These are phyloP conservation scores for Melanerpes formicivorus DNA, from an alignment of 2,113 vertebrate genomes.

Conservation along the genomic window DNA sequence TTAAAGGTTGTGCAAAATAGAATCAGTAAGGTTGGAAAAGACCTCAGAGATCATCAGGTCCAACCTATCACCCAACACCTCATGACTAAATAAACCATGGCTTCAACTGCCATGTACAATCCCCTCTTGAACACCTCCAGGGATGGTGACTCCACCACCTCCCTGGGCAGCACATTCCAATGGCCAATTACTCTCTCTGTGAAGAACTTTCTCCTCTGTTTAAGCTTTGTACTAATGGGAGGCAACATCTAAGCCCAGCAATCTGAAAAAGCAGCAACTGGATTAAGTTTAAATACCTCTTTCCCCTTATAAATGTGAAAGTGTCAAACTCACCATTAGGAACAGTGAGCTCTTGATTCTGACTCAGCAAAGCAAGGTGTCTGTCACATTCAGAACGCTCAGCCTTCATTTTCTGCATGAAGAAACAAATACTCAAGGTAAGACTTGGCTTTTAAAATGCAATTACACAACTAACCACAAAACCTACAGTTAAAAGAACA, in stretches of 20 bases:
- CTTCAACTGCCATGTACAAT: too few species aligned
- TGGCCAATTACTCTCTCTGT: too few species aligned
- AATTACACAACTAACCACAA: background rate
- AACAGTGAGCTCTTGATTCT: slow-evolving; percentile 4
- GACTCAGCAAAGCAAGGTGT: background rate
- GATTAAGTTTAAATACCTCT: background rate
- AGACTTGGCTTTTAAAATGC: background rate
- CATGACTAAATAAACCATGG: too few species aligned
- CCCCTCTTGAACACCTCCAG: too few species aligned
- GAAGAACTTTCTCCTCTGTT: background rate
- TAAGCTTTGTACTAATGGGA: background rate
- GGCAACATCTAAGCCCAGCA: background rate
- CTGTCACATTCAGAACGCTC: background rate
- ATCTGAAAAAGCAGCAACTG: background rate
- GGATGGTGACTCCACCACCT: too few species aligned
- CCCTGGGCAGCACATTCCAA: too few species aligned
- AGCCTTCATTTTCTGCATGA: slow-evolving; percentile 51
- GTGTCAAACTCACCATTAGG: slow-evolving; percentile 58
- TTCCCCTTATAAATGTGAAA: background rate
- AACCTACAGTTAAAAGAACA: background rate
- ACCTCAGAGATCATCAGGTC: too few species aligned
- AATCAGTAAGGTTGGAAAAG: background rate
- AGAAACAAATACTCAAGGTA: background rate
- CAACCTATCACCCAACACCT: too few species aligned
- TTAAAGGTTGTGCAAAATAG: background rate